Conservation (phyloP, 1,140 invertebrate genomes). For the Metaphire vulgaris region DNA sequence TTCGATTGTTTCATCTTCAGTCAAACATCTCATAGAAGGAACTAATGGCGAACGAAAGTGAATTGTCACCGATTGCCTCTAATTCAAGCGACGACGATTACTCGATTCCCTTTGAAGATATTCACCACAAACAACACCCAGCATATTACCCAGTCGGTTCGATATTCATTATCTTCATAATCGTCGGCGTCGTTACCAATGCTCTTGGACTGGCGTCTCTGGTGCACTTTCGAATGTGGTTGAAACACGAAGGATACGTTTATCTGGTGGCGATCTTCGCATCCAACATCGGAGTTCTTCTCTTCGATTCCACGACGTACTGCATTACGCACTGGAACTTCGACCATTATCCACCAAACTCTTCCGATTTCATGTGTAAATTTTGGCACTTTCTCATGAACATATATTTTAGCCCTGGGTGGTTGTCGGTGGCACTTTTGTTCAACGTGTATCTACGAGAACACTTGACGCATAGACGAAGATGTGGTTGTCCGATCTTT, state of each 20-base stretch:
- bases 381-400: not conserved
- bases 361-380: not conserved
- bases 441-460: not conserved
- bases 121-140: no score
- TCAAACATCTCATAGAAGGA: no score
- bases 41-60: no score
- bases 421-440: not conserved
- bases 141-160: no score
- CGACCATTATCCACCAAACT: not conserved
- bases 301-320: not conserved
- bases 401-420: not conserved
- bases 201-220: not conserved
- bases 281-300: not conserved
- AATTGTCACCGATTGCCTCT: no score
- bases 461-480: not conserved
- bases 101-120: no score
- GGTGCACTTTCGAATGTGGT: not conserved
- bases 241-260: constrained; percentile 2
- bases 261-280: not conserved
- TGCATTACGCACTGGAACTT: not conserved
- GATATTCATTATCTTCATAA: no score
- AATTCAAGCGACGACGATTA: no score
- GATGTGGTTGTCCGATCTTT: no score
- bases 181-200: not conserved
- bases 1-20: no score